Conservation (phyloP, 2,113 vertebrate genomes). For the Rostratula benghalensis region DNA sequence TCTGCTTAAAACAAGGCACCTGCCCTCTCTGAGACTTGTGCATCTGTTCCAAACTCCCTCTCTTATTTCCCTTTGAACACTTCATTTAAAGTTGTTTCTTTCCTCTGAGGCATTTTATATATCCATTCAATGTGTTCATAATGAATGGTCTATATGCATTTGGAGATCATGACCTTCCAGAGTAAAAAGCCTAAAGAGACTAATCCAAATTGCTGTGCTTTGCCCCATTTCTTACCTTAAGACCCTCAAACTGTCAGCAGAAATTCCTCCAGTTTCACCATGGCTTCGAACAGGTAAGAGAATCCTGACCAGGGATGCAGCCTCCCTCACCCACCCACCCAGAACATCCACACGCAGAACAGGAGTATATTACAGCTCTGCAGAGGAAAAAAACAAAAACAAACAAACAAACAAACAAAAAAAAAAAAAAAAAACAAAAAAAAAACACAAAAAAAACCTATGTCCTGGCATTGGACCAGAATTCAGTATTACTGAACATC, state of each 20-base stretch:
- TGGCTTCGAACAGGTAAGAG: background rate
- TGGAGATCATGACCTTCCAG: background rate
- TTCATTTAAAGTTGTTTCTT: background rate
- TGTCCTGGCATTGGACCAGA: background rate
- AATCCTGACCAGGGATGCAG: background rate
- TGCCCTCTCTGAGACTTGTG: background rate
- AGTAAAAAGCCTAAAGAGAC: background rate
- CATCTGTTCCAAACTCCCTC: background rate
- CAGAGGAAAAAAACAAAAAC: background rate
- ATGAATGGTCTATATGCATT: background rate
- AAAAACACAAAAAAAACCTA: background rate
- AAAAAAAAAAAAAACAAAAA: too few species aligned
- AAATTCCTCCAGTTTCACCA: background rate
- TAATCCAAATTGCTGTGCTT: background rate
- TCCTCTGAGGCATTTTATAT: background rate
- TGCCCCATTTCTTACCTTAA: background rate
- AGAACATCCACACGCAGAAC: background rate
- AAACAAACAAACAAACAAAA: too few species aligned
- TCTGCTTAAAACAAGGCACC: background rate
- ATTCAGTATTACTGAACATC: background rate
- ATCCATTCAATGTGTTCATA: background rate
- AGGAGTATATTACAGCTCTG: background rate
- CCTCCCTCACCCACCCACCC: fast-evolving
- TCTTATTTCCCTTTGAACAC: background rate
- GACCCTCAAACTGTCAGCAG: background rate